Percentiles rank a stretch among this genome's conserved stretches.
These are phyloP conservation scores for Clitarchus hookeri DNA, from an alignment of 2,888 invertebrate species.

Conservation along the genomic window DNA sequence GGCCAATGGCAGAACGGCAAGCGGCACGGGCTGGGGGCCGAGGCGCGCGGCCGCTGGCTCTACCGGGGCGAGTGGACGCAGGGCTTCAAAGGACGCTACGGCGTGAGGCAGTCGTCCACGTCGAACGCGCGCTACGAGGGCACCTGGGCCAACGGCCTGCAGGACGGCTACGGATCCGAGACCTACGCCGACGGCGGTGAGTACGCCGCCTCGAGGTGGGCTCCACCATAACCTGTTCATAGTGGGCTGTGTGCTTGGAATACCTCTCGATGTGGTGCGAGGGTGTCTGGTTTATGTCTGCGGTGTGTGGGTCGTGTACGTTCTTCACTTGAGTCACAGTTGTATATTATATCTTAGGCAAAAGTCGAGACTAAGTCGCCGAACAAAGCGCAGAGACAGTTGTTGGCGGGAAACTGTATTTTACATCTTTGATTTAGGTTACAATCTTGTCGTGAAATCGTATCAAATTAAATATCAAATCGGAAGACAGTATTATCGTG, in stretches of 20 bases:
- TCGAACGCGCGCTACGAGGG: conserved; percentile 97
- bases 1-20: conserved; percentile 99
- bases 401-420: too few species aligned
- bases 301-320: too few species aligned
- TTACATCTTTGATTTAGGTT: too few species aligned
- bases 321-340: not conserved
- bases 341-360: not conserved
- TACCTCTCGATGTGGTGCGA: not conserved
- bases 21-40: conserved; percentile 96
- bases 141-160: conserved; percentile 97
- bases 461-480: too few species aligned
- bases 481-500: too few species aligned
- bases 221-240: not conserved
- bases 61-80: conserved; percentile 99
- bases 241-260: not conserved
- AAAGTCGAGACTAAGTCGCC: too few species aligned
- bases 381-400: too few species aligned
- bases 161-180: conserved; percentile 99
- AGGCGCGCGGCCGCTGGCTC: conserved; percentile 94
- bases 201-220: conserved; percentile 50
- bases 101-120: conserved; percentile 92
- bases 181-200: conserved; percentile 99
- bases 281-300: not conserved
- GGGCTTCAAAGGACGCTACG: conserved; percentile 98
- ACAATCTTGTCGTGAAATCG: too few species aligned